Base-by-base conservation (phyloP, 2,113 vertebrate species). In the Psephotus haematonotus region DNA sequence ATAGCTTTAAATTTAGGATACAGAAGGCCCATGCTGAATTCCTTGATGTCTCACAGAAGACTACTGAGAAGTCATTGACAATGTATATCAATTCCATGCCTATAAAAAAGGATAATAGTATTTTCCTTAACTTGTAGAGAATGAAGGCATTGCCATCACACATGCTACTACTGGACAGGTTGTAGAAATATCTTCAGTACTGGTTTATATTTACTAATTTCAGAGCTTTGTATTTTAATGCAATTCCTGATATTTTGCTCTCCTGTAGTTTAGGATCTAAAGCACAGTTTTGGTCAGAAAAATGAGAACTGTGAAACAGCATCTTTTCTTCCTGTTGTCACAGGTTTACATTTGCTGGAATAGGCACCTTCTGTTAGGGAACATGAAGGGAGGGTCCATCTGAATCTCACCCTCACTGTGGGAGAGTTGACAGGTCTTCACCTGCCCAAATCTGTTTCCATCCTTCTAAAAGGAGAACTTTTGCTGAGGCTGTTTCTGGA, bases 341-440 rank as follows among this genome's bases (percentile, higher is more conserved):
- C 18, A 81, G 59, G 47, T 70, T 47, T 33, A 13, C 29, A 60
- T 50, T 55, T 59, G 50, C 76, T 88, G 71, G 41, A 63, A 75
- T 68, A 50, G 55, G 6, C 67, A 47, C 85, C 41, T 49, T 33
- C 41, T 74, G 20, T 46, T 59, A 41, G 71, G 57, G 68, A 82
- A 2, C 28, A 2, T 5, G 72, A 60, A 11, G 37, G 49, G 7
- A n/a, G 23, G 47, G 28, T 49, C 10, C 0, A 2, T 62, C 50
- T 83, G 41, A 81, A 68, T 47, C 75, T 50, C 35, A 74, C 31
- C 11, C n/a, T 83, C 63, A 37, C 0, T 70, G 9, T 19, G 18
- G 49, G 68, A 74, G 50, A 53, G 17, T 49, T 77, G 86, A 52
- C 52, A 62, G 29, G 14, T 86, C 64, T 92, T 46, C 71, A 75